Base-by-base conservation (phyloP, 35 echinoderm and acorn worm species). In the Holothuria glaberrima region DNA sequence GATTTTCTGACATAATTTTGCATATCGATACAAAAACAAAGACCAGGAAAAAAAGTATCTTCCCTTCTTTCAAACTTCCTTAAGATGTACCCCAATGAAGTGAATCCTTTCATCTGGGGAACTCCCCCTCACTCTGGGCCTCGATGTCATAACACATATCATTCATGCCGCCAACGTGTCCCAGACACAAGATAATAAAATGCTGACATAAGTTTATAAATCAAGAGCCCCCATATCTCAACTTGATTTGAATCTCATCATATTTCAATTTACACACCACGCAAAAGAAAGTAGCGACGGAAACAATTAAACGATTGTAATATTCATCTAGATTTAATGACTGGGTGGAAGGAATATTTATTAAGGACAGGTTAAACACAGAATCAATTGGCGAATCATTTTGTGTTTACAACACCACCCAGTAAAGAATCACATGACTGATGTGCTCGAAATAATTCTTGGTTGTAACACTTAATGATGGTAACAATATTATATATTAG, bases 61-160 rank as follows among this genome's bases (percentile, higher is more conserved):
- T 46, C 10, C 44, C 10, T 46, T 46, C 44, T 46, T 46, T 5
- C 44, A 46, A 46, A 46, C 4, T 46, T 46, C 44, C 50, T 9
- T 54, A 9, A 12, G 50, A 9, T 54, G 5, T 14, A 54, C 13
- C 50, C 16, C 50, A 54, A 54, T 17, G 16, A 54, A 54, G 13
- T 54, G 16, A 54, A 54, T 54, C 50, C 50, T 17, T 12, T 5
- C 50, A 54, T 54, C 50, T 24, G 74, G 74, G 74, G 74, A 48
- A 78, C 36, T 78, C 41, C 69, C 74, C 74, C 74, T 78, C 74
- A 48, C 38, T n/a, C 16, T 5, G 36, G 38, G 74, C 74, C 74
- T 48, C 74, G 50, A 78, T 48, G 22, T 78, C 74, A 78, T 78
- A 78, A 78, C 74, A 78, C 74, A 78, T 78, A 78, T 78, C 50